Base-by-base conservation (phyloP, 2,888 invertebrate genomes). In the Cryptosula pallasiana region DNA sequence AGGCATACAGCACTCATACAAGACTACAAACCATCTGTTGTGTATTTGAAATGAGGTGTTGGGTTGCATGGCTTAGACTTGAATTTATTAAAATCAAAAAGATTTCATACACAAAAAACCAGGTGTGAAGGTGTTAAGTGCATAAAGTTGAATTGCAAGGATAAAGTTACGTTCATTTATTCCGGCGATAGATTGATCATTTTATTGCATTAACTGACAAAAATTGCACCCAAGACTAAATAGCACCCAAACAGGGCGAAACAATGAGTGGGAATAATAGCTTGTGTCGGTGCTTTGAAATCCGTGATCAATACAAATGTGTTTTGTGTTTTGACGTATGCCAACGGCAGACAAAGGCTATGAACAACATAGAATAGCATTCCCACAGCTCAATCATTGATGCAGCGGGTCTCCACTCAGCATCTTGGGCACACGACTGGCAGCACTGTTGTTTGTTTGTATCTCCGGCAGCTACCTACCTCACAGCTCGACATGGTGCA, bases 201-300 rank as follows among this genome's bases (percentile, higher is more conserved):
- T 63, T 63, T 63, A 63, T 32, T 63, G 63, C 63, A 63, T 32
- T 57, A 57, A 5, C 25, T 57, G 5, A 57, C 5, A 57, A 57
- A 57, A 5, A 25, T 13, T n/a, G n/a, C 25, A 25, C 3, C 5
- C 55, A 3, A 5, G 16, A 55, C 16, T n/a, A 13, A 25, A 3
- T 25, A 16, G 9, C 63, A 25, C 20, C 20, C 20, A 9, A 63
- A 32, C 27, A 29, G 63, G 5, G 32, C 5, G 29, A 32, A 63
- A 63, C 63, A 63, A 63, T 63, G 63, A 63, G 13, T 13, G n/a
- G n/a, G 27, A 63, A 63, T 63, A 63, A 63, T 63, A 63, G 63
- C 25, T 13, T 3, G 13, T 25, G 63, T 63, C 63, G 63, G 63
- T 32, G 20, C 32, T 32, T 63, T 63, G 27, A 63, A 27, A 63